Evolutionary conservation across 2,113 vertebrate genomes (phyloP), one percentile per base, ranked within the genome.

Genomic region (Panthera leo): DNA sequence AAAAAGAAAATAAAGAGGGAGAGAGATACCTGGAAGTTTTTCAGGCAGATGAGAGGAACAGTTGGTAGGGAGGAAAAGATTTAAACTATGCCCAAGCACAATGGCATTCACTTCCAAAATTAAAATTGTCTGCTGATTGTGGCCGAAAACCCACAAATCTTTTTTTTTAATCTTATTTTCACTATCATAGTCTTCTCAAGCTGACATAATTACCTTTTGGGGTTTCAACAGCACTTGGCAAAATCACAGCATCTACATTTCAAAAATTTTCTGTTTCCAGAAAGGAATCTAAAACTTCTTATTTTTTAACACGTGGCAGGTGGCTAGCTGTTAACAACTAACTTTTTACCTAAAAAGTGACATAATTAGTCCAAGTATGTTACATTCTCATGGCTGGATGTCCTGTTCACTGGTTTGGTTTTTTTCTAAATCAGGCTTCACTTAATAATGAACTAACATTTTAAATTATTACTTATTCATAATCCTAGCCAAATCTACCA

Each of bases 241-340:
- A 97, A 98, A 97, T 79, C 65, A 76, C 7, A 97, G 18, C 55
- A 94, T 94, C 55, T 58, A 92, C 80, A 89, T 97, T 98, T 98
- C 88, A 95, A 95, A 98, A 95, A 96, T 88, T 45, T 82, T 36
- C 36, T 92, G 95, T 98, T 98, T 98, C 95, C 94, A 94, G 91
- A 97, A 98, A 98, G 85, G 45, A 97, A 93, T 83, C 61, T 61
- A 87, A 94, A 87, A 13, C 53, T 42, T 88, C 48, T 82, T 88
- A 83, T 86, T 68, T 98, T 98, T 98, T 90, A 98, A 97, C 97
- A 88, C 85, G 80, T 87, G 63, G 79, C 96, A 98, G 96, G 88
- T 97, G 89, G 58, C 96, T 96, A 94, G 91, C 96, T 97, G 2
- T 15, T 7, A 75, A 80, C 42, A 82, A 85, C 63, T 51, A 91